Conservation (phyloP, 2,113 vertebrate species). For the Carollia perspicillata region DNA sequence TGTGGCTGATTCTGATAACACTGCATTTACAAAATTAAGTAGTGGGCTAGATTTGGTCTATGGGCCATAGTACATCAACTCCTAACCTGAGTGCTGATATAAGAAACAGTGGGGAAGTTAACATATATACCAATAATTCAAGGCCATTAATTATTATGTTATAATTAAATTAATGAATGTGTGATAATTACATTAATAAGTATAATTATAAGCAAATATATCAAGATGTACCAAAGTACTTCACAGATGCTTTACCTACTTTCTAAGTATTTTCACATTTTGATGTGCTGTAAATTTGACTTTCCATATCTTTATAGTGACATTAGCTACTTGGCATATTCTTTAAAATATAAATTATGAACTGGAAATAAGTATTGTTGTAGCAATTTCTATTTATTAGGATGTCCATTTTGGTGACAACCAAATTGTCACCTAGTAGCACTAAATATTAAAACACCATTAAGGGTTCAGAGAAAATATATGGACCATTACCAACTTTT, state of each 20-base stretch:
- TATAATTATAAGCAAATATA: neutral
- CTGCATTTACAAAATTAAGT: neutral
- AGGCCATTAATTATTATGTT: neutral
- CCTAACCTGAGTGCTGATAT: neutral
- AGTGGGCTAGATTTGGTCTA: neutral
- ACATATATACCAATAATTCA: neutral
- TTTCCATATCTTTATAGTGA: neutral
- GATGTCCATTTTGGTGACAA: neutral
- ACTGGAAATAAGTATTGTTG: neutral
- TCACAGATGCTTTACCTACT: neutral
- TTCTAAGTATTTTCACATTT: neutral
- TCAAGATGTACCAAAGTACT: neutral
- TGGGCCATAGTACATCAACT: neutral
- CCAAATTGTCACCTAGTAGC: neutral
- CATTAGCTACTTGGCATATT: conserved; percentile 3
- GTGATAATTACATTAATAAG: neutral
- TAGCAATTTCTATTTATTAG: neutral
- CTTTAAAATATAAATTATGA: neutral
- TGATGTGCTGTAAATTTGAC: neutral
- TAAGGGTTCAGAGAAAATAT: neutral
- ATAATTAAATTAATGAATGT: neutral
- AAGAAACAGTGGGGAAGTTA: neutral
- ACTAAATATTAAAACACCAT: neutral
- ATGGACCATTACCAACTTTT: neutral
- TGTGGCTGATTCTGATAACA: neutral